A percentile compares a stretch with the other conserved stretches of the same genome.
Evolutionary conservation across 2,113 vertebrate genomes (phyloP).

Genomic region (Chlamydotis undulata): DNA sequence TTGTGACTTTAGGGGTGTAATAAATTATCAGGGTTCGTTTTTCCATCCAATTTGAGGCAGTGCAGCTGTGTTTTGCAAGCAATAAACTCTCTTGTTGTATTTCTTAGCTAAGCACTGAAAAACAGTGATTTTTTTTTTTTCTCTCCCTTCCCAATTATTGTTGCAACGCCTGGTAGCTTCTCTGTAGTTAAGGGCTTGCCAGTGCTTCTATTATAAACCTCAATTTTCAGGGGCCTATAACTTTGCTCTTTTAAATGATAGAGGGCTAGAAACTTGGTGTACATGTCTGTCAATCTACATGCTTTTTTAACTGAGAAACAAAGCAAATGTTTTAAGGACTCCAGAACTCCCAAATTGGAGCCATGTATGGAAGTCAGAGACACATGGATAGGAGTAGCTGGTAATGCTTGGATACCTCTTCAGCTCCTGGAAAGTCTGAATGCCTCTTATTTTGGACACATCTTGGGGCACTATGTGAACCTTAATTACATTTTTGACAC

Average conservation of each 20-base stretch:
- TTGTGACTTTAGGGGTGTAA: slow-evolving; percentile 78
- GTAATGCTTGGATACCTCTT: not conserved
- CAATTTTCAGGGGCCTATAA: slow-evolving; percentile 60
- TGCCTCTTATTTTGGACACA: not conserved
- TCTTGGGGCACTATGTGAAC: not conserved
- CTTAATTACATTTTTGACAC: not conserved
- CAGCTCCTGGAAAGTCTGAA: not conserved
- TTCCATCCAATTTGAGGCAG: slow-evolving; percentile 78
- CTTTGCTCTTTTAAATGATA: slow-evolving; percentile 60
- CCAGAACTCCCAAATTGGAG: not conserved
- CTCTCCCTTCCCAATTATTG: slow-evolving; percentile 66
- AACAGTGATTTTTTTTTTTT: slow-evolving; percentile 58
- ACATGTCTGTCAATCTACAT: slow-evolving; percentile 2
- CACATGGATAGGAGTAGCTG: not conserved
- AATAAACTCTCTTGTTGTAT: slow-evolving; percentile 74
- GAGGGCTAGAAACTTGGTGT: slow-evolving; percentile 2
- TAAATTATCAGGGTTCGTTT: slow-evolving; percentile 80
- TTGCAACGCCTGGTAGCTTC: slow-evolving; percentile 63
- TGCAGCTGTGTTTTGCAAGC: slow-evolving; percentile 79
- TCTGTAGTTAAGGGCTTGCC: slow-evolving; percentile 69
- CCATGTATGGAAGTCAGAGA: not conserved
- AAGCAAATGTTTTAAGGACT: not conserved
- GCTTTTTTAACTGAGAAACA: not conserved
- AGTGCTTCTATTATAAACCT: slow-evolving; percentile 69
- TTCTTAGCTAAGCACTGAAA: slow-evolving; percentile 76